Base-by-base conservation (phyloP, 2,797 vertebrate genomes). In the Pipistrellus pygmaeus region DNA sequence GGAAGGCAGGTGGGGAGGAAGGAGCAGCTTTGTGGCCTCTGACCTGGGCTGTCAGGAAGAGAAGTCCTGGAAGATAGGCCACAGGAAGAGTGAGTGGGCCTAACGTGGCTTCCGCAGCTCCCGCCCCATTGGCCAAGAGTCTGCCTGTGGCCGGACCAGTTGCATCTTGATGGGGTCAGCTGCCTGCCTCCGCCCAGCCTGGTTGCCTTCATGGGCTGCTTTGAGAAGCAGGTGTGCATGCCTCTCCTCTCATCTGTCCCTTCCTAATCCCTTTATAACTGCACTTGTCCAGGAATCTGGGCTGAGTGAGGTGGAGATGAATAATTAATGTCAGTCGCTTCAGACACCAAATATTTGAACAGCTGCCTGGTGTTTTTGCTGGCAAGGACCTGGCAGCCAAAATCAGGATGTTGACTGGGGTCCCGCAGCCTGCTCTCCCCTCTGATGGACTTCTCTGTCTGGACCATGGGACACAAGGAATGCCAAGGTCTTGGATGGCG, bases 271-370 rank as follows among this genome's bases (percentile, higher is more conserved):
- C 97, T 98, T 98, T 98, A 96, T 98, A 98, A 98, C 98, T 97
- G 93, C 90, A 82, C 98, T 98, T 98, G 97, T 98, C 97, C 98
- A 98, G 98, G 98, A 98, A 98, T 98, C 98, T 98, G 97, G 97
- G 97, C 98, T 98, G 97, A 97, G 97, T 96, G 98, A 98, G 98
- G 94, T 97, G 73, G 96, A 97, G 96, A 97, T 98, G 98, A 98
- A 98, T 98, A 98, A 98, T 98, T 98, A 98, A 98, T 98, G 98
- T 98, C 97, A 98, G 93, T 95, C 97, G 96, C 97, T 98, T 98
- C 98, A 98, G 98, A 98, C 97, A 95, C 98, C 98, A 98, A 98
- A 98, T 98, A 98, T 98, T 98, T 98, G 98, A 98, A 98, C 98
- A 98, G 98, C 98, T 98, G 98, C 51, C 25, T 96, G 90, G 92